Percentiles rank a stretch among this genome's conserved stretches.
phyloP scores from a whole-genome alignment of 2,113 vertebrate species.

The Eurystomus gularis region DNA sequence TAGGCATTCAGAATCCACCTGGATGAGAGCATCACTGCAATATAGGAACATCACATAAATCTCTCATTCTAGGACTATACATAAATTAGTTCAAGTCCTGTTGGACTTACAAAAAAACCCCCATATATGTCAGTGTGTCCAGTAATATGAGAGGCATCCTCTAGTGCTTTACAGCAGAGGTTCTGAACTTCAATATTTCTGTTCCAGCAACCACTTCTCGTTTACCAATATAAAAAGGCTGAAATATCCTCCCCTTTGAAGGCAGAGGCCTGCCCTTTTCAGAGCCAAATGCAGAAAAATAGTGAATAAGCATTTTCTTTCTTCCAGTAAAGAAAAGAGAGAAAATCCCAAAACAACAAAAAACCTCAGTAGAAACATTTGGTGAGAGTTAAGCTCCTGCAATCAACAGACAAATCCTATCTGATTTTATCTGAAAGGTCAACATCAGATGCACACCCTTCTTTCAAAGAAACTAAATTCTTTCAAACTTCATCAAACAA shows the following conservation, averaged over 20 bases:
- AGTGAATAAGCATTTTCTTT: background rate
- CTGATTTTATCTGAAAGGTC: background rate
- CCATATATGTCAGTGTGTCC: rapidly evolving
- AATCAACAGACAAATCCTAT: background rate
- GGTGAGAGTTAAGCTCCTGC: background rate
- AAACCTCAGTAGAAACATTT: background rate
- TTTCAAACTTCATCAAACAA: background rate
- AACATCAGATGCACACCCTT: background rate
- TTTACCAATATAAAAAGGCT: background rate
- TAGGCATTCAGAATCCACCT: background rate
- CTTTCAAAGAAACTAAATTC: background rate
- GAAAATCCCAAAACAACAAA: background rate
- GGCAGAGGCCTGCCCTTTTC: background rate
- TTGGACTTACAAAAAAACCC: background rate
- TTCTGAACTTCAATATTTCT: background rate
- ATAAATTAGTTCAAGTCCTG: background rate
- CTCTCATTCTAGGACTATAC: background rate
- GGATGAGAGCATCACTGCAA: background rate
- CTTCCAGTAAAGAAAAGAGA: background rate
- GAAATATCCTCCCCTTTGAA: background rate
- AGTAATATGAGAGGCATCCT: background rate
- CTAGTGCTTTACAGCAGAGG: background rate
- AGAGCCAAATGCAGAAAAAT: background rate
- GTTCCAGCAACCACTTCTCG: background rate
- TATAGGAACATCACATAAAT: background rate